These are phyloP conservation scores for Tachyglossus aculeatus DNA, from an alignment of 2,797 vertebrate species.

Conservation along the genomic window DNA sequence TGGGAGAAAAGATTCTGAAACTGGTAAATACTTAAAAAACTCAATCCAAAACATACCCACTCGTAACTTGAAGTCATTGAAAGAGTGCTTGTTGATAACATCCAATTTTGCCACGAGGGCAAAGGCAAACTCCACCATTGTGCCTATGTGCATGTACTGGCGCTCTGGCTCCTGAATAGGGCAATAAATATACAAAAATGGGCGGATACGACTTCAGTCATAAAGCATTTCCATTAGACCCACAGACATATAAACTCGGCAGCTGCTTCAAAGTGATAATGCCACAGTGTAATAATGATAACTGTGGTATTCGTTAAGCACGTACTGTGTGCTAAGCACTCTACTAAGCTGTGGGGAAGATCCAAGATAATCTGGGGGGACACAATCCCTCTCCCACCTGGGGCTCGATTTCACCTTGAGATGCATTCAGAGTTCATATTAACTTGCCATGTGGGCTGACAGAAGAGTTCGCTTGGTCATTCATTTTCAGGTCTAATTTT, in stretches of 20 bases:
- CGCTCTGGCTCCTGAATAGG: slow-evolving; percentile 88
- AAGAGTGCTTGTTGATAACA: slow-evolving; percentile 97
- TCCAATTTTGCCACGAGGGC: slow-evolving; percentile 94
- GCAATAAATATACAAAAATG: neutral
- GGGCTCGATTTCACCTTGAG: too few relatives aligned
- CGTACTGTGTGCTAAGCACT: too few relatives aligned
- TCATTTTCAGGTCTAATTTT: too few relatives aligned
- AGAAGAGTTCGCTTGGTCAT: too few relatives aligned
- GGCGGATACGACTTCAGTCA: neutral
- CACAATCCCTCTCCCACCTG: too few relatives aligned
- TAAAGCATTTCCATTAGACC: accelerated
- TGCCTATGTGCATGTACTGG: slow-evolving; percentile 96
- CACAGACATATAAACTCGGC: neutral
- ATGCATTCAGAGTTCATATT: too few relatives aligned
- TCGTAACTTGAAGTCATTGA: slow-evolving; percentile 95
- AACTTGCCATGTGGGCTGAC: too few relatives aligned
- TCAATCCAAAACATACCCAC: slow-evolving; percentile 80
- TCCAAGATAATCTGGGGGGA: too few relatives aligned
- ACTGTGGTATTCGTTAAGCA: too few relatives aligned
- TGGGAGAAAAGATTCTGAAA: slow-evolving; percentile 33
- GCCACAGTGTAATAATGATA: too few relatives aligned
- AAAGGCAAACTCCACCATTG: slow-evolving; percentile 97
- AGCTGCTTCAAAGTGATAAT: neutral
- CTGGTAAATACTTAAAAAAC: too few relatives aligned
- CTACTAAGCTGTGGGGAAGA: too few relatives aligned